phyloP scores from a whole-genome alignment of 2,113 vertebrate species.

The Ailuropoda melanoleuca region DNA sequence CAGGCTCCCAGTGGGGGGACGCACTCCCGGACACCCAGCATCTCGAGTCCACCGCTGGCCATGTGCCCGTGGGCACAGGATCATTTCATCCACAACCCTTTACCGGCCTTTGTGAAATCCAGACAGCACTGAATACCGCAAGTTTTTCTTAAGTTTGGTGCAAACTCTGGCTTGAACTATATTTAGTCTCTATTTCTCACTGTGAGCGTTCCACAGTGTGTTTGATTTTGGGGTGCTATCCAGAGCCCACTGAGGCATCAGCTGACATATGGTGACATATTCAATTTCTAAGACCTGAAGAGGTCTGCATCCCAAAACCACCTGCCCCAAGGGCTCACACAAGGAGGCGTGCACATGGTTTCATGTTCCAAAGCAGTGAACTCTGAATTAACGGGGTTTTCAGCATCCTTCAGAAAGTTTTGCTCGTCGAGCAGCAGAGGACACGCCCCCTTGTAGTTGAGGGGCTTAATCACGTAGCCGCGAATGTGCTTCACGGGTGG shows the following conservation, averaged over 20 bases:
- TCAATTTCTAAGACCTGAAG: not conserved
- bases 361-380: not conserved
- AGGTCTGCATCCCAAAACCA: not conserved
- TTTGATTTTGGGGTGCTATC: not conserved
- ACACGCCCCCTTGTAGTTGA: not conserved
- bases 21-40: not conserved
- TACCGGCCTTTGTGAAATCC: not conserved
- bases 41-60: accelerated
- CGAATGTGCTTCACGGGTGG: not conserved
- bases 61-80: not conserved
- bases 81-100: not conserved
- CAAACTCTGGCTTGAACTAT: no score
- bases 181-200: not conserved
- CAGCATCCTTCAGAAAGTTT: accelerated
- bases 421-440: not conserved
- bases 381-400: not conserved
- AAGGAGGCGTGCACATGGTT: no score
- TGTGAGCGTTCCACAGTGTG: not conserved
- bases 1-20: no score
- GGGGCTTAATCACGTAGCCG: no score
- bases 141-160: not conserved
- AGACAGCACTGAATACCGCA: not conserved
- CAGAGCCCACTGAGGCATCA: not conserved
- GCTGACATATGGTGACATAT: accelerated
- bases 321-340: not conserved